A percentile compares a stretch with the other conserved stretches of the same genome.
Evolutionary conservation across 2,797 vertebrate genomes (phyloP).

Genomic region (Emys orbicularis): DNA sequence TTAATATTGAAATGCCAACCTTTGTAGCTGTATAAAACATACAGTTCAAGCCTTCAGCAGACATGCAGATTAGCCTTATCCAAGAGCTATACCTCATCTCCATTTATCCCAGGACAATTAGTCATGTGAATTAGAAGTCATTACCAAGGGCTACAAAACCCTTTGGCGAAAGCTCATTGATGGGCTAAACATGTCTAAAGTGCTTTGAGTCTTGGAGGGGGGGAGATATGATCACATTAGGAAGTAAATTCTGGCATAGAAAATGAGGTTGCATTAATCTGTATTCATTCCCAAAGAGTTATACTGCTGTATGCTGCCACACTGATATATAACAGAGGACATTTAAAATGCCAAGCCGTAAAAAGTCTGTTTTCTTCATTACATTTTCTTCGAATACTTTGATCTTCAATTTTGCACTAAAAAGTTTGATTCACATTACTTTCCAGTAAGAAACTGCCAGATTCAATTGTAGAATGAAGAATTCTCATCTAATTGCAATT

Average conservation of each 20-base stretch:
- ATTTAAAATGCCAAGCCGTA: constrained; percentile 75
- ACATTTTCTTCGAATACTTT: constrained; percentile 68
- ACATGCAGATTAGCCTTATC: constrained; percentile 69
- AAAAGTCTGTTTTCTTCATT: constrained; percentile 79
- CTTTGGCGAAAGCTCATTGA: constrained; percentile 80
- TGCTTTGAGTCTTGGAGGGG: constrained; percentile 74
- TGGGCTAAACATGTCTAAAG: constrained; percentile 82
- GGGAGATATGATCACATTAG: constrained; percentile 81
- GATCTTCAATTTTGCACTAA: constrained; percentile 71
- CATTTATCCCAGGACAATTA: constrained; percentile 83
- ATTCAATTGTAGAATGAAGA: constrained; percentile 77
- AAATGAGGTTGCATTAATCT: constrained; percentile 90
- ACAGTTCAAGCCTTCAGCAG: constrained; percentile 49
- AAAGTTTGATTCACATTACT: constrained; percentile 75
- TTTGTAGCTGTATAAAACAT: constrained; percentile 44
- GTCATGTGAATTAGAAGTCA: constrained; percentile 82
- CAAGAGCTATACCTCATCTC: constrained; percentile 62
- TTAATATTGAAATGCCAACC: constrained; percentile 23
- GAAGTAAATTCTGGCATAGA: constrained; percentile 87
- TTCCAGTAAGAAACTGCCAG: constrained; percentile 77
- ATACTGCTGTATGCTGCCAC: constrained; percentile 58
- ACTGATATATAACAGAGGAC: constrained; percentile 72
- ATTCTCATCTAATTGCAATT: constrained; percentile 83
- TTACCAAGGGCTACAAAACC: constrained; percentile 81
- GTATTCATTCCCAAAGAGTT: constrained; percentile 79